A percentile compares a stretch with the other conserved stretches of the same genome.
phyloP scores from a whole-genome alignment of 2,113 vertebrate genomes.

The Geococcyx californianus region DNA sequence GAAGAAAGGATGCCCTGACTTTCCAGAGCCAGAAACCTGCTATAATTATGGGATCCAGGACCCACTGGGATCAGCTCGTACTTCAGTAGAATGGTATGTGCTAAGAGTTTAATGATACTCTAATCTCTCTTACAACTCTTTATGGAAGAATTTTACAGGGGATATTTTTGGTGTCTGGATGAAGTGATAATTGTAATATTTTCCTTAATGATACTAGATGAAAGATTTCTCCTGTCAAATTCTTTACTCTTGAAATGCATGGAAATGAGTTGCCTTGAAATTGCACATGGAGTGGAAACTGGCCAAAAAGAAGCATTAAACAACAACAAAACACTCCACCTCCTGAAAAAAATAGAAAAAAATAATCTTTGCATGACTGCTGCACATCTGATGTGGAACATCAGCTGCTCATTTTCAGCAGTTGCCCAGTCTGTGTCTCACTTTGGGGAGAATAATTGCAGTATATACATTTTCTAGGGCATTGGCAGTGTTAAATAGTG shows the following conservation, averaged over 20 bases:
- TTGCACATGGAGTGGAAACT: neutral
- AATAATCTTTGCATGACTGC: neutral
- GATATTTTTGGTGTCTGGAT: neutral
- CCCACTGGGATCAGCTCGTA: neutral
- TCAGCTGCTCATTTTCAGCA: neutral
- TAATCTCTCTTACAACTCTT: neutral
- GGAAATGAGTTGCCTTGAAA: neutral
- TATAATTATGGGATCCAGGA: neutral
- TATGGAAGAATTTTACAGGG: neutral
- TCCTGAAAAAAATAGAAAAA: neutral
- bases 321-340: neutral
- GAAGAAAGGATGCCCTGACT: neutral
- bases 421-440: neutral
- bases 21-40: neutral
- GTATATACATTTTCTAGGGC: neutral
- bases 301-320: neutral
- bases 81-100: slow-evolving; percentile 21
- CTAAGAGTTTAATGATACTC: neutral
- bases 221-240: neutral
- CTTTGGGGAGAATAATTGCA: neutral
- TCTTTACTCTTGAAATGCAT: neutral
- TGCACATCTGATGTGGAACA: neutral
- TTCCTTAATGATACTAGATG: neutral
- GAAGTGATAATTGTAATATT: neutral
- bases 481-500: neutral